Conservation (phyloP, 2,888 invertebrate genomes). For the Pelosia muscerda region DNA sequence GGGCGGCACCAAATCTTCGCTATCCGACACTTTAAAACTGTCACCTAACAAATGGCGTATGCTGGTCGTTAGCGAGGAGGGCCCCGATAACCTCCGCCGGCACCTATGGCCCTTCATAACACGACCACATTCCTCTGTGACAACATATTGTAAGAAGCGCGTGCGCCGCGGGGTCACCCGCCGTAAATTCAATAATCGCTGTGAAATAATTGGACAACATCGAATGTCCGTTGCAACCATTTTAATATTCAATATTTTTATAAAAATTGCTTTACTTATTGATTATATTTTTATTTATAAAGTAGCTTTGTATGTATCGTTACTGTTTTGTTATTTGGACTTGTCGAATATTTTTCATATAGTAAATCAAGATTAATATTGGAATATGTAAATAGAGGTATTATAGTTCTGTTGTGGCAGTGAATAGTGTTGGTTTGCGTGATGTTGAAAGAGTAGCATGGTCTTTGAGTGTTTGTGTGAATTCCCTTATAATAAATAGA, state of each 20-base stretch:
- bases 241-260: slow-evolving; percentile 18
- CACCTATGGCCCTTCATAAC: slow-evolving; percentile 33
- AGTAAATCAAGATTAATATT: slow-evolving; percentile 16
- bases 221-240: slow-evolving; percentile 6
- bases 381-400: background rate
- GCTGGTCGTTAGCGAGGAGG: background rate
- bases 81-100: slow-evolving; percentile 16
- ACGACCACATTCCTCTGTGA: slow-evolving; percentile 43
- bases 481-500: background rate
- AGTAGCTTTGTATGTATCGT: slow-evolving; percentile 15
- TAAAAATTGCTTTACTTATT: slow-evolving; percentile 19
- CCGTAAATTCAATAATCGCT: slow-evolving; percentile 46
- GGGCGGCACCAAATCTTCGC: background rate
- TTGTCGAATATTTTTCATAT: slow-evolving; percentile 1
- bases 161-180: slow-evolving; percentile 36
- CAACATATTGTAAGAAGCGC: slow-evolving; percentile 11
- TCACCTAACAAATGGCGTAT: slow-evolving; percentile 15
- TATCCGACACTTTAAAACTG: slow-evolving; percentile 13
- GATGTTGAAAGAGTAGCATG: background rate
- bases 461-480: background rate
- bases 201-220: slow-evolving; percentile 34
- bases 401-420: background rate
- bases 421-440: background rate
- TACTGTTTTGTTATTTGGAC: slow-evolving; percentile 10
- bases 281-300: slow-evolving; percentile 14